Percentiles rank a stretch among this genome's conserved stretches.
Evolutionary conservation across 2,797 vertebrate species (phyloP).

Genomic region (Fistularia tabacaria): DNA sequence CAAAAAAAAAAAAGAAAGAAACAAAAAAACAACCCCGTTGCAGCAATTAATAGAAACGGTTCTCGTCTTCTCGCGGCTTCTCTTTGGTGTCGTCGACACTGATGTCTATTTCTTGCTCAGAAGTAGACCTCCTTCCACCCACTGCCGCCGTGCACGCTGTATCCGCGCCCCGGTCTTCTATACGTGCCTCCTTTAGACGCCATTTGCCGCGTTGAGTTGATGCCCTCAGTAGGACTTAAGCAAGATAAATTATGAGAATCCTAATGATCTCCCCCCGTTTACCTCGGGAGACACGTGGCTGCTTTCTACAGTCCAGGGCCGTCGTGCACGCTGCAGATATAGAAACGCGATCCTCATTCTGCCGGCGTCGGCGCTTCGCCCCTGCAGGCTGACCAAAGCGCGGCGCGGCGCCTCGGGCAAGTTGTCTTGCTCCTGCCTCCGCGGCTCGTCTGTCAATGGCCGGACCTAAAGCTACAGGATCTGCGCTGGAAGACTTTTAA

Average conservation of each 20-base stretch:
- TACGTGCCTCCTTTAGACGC: too few relatives aligned
- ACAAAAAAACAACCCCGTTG: conserved; percentile 43
- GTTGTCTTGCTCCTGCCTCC: conserved; percentile 70
- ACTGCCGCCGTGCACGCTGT: too few relatives aligned
- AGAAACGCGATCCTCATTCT: conserved; percentile 37
- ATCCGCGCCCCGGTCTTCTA: too few relatives aligned
- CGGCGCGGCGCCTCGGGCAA: conserved; percentile 69
- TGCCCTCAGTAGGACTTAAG: too few relatives aligned
- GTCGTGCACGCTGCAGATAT: conserved; percentile 52
- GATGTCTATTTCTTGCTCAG: too few relatives aligned
- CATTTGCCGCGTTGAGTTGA: too few relatives aligned
- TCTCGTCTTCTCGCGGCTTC: conserved; percentile 44
- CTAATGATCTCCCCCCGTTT: too few relatives aligned
- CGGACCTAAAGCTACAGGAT: conserved; percentile 71
- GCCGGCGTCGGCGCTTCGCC: conserved; percentile 55
- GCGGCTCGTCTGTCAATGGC: conserved; percentile 74
- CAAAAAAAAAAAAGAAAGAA: conserved; percentile 38
- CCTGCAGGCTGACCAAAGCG: conserved; percentile 70
- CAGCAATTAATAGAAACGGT: conserved; percentile 69
- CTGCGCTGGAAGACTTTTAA: conserved; percentile 75
- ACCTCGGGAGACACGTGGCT: too few relatives aligned
- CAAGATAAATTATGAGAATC: too few relatives aligned
- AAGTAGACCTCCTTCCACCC: too few relatives aligned
- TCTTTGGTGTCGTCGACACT: conserved; percentile 49
- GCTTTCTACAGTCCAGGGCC: conserved; percentile 42